phyloP scores from a whole-genome alignment of 2,888 invertebrate genomes.

The Acronicta alni region DNA sequence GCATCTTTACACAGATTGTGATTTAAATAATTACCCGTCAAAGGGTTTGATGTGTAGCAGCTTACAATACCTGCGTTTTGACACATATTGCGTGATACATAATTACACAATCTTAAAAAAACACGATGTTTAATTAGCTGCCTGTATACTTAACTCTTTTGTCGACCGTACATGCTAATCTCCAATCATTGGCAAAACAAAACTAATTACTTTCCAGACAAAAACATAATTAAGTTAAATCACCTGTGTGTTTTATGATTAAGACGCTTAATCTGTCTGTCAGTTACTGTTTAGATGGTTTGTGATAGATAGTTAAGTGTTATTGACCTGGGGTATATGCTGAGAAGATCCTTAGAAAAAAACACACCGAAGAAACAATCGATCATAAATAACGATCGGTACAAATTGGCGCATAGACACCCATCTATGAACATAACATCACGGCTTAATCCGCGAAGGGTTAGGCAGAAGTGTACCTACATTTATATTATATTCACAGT shows the following conservation, averaged over 20 bases:
- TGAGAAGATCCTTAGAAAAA: slow-evolving; percentile 1
- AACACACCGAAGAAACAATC: neutral
- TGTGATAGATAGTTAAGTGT: slow-evolving; percentile 34
- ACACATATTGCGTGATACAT: no score
- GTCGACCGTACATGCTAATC: slow-evolving; percentile 10
- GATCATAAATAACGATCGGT: slow-evolving; percentile 4
- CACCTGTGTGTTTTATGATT: slow-evolving; percentile 71
- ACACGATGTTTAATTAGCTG: no score
- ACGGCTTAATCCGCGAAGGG: no score
- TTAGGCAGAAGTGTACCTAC: no score
- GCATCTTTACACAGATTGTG: no score
- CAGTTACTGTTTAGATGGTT: slow-evolving; percentile 42
- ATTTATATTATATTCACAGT: no score
- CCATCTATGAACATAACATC: no score
- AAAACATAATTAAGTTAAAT: slow-evolving; percentile 78
- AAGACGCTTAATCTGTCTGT: slow-evolving; percentile 60
- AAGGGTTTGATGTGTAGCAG: no score
- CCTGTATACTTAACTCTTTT: no score
- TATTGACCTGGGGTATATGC: slow-evolving; percentile 54
- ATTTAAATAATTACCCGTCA: no score
- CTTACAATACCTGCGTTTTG: no score
- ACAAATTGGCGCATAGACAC: neutral
- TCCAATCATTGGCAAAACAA: slow-evolving; percentile 35
- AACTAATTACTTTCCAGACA: slow-evolving; percentile 66
- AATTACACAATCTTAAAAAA: no score